A percentile compares a stretch with the other conserved stretches of the same genome.
These are phyloP conservation scores for Drosophila albomicans DNA, from an alignment of 1,140 invertebrate genomes.

Conservation along the genomic window DNA sequence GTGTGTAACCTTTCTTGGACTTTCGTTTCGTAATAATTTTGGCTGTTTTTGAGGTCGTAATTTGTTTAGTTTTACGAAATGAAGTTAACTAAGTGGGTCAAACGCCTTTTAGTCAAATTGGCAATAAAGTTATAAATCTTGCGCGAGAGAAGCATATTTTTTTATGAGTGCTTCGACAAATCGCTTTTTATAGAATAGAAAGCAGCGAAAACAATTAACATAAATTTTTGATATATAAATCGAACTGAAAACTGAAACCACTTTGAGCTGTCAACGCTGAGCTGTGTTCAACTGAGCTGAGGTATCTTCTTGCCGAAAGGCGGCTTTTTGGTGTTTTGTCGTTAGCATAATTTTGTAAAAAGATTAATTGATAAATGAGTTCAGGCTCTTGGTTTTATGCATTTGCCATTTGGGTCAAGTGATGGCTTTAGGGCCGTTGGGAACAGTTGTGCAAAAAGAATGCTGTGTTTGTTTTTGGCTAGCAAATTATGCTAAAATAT, in stretches of 20 bases:
- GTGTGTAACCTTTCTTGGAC: not conserved
- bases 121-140: constrained; percentile 59
- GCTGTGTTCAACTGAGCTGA: not conserved
- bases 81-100: constrained; percentile 36
- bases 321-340: constrained; percentile 25
- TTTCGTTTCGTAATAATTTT: not conserved
- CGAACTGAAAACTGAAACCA: constrained; percentile 12
- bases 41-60: constrained; percentile 10
- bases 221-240: constrained; percentile 46
- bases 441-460: constrained; percentile 9
- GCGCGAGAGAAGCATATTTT: constrained; percentile 31
- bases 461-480: not conserved
- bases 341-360: constrained; percentile 29
- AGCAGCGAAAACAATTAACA: constrained; percentile 59
- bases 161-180: constrained; percentile 21
- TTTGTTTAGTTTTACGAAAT: constrained; percentile 13
- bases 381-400: constrained; percentile 24
- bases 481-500: constrained; percentile 57
- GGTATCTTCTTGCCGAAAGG: constrained; percentile 19
- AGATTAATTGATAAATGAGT: constrained; percentile 68
- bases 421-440: constrained; percentile 52
- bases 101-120: constrained; percentile 35
- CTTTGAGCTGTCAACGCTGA: constrained; percentile 49
- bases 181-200: constrained; percentile 40
- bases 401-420: constrained; percentile 59